These are phyloP conservation scores for Calonectris borealis DNA, from an alignment of 2,113 vertebrate species.

Conservation along the genomic window DNA sequence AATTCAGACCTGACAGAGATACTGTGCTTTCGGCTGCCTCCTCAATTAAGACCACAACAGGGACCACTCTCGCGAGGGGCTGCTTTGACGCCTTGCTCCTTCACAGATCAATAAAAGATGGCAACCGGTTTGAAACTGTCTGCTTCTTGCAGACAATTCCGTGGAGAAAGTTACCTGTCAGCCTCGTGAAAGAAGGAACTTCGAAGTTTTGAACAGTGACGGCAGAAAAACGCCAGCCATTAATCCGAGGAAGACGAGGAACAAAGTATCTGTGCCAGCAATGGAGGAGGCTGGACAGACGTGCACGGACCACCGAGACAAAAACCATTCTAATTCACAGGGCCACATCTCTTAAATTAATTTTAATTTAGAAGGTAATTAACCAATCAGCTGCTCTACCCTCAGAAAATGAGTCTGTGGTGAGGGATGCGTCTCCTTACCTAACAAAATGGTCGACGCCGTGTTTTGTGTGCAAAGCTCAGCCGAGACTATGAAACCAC, in stretches of 20 bases:
- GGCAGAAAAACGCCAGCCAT: neutral
- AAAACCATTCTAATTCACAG: neutral
- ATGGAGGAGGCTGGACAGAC: neutral
- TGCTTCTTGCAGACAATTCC: neutral
- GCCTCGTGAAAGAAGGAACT: neutral
- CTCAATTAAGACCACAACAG: neutral
- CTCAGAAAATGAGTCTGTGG: neutral
- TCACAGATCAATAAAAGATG: neutral
- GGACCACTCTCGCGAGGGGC: neutral
- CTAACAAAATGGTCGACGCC: fast-evolving
- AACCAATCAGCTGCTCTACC: neutral
- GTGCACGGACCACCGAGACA: neutral
- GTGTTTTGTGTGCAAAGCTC: neutral
- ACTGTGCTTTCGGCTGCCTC: neutral
- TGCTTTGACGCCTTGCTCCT: neutral
- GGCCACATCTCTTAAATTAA: neutral
- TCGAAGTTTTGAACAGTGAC: fast-evolving
- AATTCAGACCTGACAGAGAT: neutral
- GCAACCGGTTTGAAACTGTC: neutral
- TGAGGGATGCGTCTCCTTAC: neutral
- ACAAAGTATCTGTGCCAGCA: neutral
- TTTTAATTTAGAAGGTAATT: neutral
- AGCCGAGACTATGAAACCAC: fast-evolving
- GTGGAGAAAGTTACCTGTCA: neutral
- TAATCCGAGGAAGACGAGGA: neutral